Conservation (phyloP, 2,797 vertebrate genomes). For the Momotus momota region DNA sequence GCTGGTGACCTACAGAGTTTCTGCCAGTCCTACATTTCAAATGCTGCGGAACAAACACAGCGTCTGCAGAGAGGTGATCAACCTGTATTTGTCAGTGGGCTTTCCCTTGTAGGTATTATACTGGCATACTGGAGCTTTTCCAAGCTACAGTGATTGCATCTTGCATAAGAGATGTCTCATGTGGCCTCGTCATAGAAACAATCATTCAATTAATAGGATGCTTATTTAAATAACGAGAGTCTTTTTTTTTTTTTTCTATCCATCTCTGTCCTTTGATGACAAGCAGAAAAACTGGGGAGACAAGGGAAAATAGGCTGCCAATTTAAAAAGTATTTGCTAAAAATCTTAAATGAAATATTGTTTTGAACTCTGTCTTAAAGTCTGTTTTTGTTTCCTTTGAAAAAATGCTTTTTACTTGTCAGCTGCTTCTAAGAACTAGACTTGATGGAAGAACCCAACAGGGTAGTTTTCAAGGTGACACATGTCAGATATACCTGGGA, state of each 20-base stretch:
- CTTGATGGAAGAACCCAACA: background rate
- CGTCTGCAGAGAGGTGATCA: background rate
- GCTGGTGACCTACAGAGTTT: background rate
- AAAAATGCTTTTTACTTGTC: background rate
- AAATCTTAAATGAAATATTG: background rate
- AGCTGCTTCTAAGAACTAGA: background rate
- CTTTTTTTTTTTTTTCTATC: background rate
- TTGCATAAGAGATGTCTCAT: background rate
- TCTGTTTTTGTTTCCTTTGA: background rate
- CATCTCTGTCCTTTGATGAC: background rate
- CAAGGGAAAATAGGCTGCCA: background rate
- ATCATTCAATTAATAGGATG: background rate
- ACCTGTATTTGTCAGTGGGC: background rate
- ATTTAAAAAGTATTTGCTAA: background rate
- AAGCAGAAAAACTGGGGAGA: background rate
- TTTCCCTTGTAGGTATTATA: background rate
- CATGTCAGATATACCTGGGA: fast-evolving
- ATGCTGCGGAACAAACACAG: background rate
- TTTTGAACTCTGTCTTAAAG: background rate
- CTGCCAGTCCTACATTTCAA: background rate
- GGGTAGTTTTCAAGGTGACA: background rate
- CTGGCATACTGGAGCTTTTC: background rate
- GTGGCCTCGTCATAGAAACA: background rate
- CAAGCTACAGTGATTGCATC: background rate
- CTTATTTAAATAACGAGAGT: background rate